These are phyloP conservation scores for Ailurus styani DNA, from an alignment of 2,113 vertebrate species.

Conservation along the genomic window DNA sequence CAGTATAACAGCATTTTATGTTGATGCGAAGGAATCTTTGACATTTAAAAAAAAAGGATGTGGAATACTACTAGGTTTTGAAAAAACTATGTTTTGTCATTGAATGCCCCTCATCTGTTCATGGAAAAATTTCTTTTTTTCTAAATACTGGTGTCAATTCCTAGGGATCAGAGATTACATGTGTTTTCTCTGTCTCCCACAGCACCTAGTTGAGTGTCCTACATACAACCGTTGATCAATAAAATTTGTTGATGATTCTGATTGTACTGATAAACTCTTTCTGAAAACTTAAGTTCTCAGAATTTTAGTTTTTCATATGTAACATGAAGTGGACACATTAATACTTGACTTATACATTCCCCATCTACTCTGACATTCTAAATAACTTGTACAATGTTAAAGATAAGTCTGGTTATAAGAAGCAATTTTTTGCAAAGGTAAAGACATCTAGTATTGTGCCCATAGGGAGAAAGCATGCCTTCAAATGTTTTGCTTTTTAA, in stretches of 20 bases:
- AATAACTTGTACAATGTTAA: background rate
- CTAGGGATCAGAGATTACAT: background rate
- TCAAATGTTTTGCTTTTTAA: background rate
- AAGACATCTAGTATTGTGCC: background rate
- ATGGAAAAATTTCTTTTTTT: background rate
- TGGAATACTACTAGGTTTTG: background rate
- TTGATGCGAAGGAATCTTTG: background rate
- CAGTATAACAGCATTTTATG: background rate
- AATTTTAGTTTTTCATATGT: background rate
- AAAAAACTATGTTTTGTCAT: background rate
- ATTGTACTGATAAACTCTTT: background rate
- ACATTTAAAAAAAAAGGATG: background rate
- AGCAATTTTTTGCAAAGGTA: background rate
- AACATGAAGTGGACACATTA: background rate
- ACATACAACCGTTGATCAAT: background rate
- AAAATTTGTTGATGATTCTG: background rate
- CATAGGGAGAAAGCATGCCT: background rate
- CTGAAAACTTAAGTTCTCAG: background rate
- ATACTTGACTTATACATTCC: background rate
- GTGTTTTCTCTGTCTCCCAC: background rate
- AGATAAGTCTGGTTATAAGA: background rate
- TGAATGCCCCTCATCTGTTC: background rate
- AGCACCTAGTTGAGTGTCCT: too few species aligned
- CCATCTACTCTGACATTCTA: background rate
- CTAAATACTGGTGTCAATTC: background rate